Evolutionary conservation across 2,797 vertebrate genomes (phyloP), one percentile per base, ranked within the genome.

Genomic region (Gouania willdenowi): DNA sequence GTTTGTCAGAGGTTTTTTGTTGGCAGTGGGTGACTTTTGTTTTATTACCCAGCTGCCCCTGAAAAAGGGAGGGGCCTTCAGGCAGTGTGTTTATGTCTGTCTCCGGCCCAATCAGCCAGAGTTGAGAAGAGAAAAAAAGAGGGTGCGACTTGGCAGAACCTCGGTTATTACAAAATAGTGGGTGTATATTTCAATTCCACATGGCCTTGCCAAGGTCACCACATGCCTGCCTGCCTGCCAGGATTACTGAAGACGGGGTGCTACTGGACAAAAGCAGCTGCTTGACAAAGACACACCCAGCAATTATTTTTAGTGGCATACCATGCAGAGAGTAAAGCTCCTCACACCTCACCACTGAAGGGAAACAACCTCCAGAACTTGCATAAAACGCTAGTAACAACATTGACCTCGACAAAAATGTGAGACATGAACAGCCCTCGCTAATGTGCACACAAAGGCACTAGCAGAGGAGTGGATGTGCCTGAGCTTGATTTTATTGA

Each of bases 201-300:
- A 57, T 59, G 73, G 84, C 68, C 70, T 74, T 79, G 75, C 79
- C 88, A 90, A 90, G 88, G 87, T 89, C 88, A 85, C 68, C 53
- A 53, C 76, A 66, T 69, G 77, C 66, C 73, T 58, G 77, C 44
- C 59, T 77, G 73, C 56, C 59, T 77, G 73, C 56, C 70, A 75
- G 61, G 68, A 70, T 75, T 64, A 61, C 43, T 77, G 75, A 72
- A 81, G 75, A 81, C 79, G 54, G 30, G 2, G 70, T 32, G 68
- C 76, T 71, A 61, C 70, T 59, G 81, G 81, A 89, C 82, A 84
- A 87, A 87, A 74, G 81, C 87, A 88, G 87, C 85, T 85, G 84
- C 72, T 85, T 76, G 75, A 79, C 66, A 72, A 63, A 80, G 84
- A 83, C 85, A 88, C 74, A 81, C 77, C 88, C 81, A 82, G 79